phyloP scores from a whole-genome alignment of 2,113 vertebrate species.

The Notarius lentiginosus region DNA sequence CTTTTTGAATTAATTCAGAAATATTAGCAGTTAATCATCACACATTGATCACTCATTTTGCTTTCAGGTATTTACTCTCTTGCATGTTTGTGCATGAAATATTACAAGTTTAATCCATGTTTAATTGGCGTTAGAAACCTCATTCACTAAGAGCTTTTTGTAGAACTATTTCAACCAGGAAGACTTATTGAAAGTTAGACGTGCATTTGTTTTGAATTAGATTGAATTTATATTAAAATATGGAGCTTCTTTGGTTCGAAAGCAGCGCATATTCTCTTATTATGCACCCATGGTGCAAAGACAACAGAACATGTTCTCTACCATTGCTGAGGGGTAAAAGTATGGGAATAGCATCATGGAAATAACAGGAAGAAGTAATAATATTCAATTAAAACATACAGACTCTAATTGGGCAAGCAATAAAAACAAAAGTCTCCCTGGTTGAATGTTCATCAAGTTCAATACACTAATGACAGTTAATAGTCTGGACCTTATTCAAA shows the following conservation, averaged over 20 bases:
- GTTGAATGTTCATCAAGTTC: constrained; percentile 32
- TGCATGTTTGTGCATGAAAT: constrained; percentile 49
- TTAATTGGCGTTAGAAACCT: constrained; percentile 39
- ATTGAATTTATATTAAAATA: not conserved
- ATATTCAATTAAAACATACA: constrained; percentile 2
- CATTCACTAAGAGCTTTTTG: constrained; percentile 15
- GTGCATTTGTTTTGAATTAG: not conserved
- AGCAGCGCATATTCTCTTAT: not conserved
- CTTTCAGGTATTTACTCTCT: constrained; percentile 18
- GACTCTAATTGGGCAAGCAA: constrained; percentile 22
- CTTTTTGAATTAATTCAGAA: not conserved
- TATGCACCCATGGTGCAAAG: not conserved
- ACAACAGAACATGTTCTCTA: not conserved
- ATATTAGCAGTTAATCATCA: not conserved
- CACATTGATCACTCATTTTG: constrained; percentile 24
- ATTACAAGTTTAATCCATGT: constrained; percentile 9
- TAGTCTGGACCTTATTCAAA: constrained; percentile 28
- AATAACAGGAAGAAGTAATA: not conserved
- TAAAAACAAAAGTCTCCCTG: constrained; percentile 15
- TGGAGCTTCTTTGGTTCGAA: not conserved
- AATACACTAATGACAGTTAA: constrained; percentile 12
- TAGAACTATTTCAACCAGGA: constrained; percentile 34
- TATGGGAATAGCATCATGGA: not conserved
- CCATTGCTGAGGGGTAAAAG: not conserved
- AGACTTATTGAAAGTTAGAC: not conserved